Evolutionary conservation across 2,888 invertebrate species (phyloP), one percentile per base, ranked within the genome.

Genomic region (Parnassius mnemosyne): DNA sequence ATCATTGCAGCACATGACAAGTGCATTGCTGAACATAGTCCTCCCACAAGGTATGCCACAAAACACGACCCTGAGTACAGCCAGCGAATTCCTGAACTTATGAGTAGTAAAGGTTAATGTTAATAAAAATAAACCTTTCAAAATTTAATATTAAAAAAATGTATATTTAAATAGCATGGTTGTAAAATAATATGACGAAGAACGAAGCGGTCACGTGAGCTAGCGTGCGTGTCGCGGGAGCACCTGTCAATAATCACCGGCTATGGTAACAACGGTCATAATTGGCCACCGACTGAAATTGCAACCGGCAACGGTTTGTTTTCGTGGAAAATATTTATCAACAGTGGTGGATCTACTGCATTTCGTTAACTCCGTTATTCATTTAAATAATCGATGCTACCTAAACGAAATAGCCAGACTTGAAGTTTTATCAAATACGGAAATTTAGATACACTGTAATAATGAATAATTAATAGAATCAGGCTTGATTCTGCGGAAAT

Each of bases 241-340:
- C 76, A 73, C 79, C 85, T 84, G 86, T 83, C 85, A 85, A 86
- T 88, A 86, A 82, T 82, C 72, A 77, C 76, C 66, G 75, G 74
- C 75, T 77, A 75, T 76, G 79, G 77, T 78, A 74, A 70, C 73
- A 73, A 71, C 73, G 66, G 67, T 76, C 75, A 76, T 83, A 80
- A 85, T 84, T 81, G 82, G 71, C 69, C 69, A 69, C 69, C 67
- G 68, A 70, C 72, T 77, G 68, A 78, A 83, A 82, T 81, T 78
- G 76, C 79, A 80, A 71, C 69, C 67, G 42, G 41, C 58, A 43
- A 50, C 56, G 51, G 56, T 53, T 62, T 63, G 63, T 65, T 64
- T 67, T 66, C 67, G 66, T 64, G 56, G 64, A 64, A 61, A 57
- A 58, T 60, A 63, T 62, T 65, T 61, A 61, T 64, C 60, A 53